Evolutionary conservation across 2,113 vertebrate genomes (phyloP), one percentile per base, ranked within the genome.

Genomic region (Arenaria interpres): DNA sequence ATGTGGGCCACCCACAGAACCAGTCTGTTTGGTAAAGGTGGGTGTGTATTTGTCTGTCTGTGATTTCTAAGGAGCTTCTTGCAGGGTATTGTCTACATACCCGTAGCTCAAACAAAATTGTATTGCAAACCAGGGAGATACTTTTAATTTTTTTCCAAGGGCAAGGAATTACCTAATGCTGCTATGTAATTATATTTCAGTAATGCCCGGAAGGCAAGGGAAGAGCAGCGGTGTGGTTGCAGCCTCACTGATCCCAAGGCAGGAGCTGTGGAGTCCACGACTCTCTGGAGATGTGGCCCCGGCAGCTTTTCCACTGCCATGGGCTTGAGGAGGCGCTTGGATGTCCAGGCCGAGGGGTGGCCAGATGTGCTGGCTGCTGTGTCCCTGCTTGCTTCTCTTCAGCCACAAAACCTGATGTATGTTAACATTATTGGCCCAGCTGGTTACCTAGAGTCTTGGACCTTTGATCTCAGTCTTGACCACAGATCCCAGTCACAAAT

Each of bases 11-110:
- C 88, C 85, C 93, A 95, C 90, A 22, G 79, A 93, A 59, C 28
- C 88, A 45, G 79, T 45, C 85, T 92, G 96, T 20, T 93, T 80
- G 4, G 46, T 27, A 8, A 39, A 90, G 63, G 2, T 91, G 81
- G 91, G 89, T 57, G 85, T 76, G 41, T 85, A 51, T 90, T 93
- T 95, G 77, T 95, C 76, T 95, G 95, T 24, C 85, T 93, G 72
- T 11, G 77, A 13, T 10, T 75, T 20, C 48, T 73, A 6, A 16
- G 14, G 74, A 80, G 64, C 68, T 88, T 23, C 79, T 83, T 59
- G n/a, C 79, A 92, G 76, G 43, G 56, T 39, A 5, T 6, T 28
- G 28, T 75, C 60, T 66, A 3, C 68, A 41, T 60, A 66, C 14
- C 35, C 3, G 1, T 78, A 67, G 64, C 79, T 95, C 72, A 87